These are phyloP conservation scores for Ramphastos sulfuratus DNA, from an alignment of 2,113 vertebrate genomes.

Conservation along the genomic window DNA sequence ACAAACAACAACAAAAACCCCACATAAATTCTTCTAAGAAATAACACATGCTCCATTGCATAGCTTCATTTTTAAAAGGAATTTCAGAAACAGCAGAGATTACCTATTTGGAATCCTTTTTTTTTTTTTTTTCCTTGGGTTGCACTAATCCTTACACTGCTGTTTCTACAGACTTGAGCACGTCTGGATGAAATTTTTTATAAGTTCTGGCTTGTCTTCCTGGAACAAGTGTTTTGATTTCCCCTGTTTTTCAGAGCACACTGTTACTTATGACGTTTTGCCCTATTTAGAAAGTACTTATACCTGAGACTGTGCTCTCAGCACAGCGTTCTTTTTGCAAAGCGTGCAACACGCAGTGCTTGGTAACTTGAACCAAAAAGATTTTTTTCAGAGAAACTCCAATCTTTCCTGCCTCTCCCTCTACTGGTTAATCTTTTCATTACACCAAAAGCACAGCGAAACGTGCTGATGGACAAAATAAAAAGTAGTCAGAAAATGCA, in stretches of 20 bases:
- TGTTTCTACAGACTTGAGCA: neutral
- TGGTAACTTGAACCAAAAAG: neutral
- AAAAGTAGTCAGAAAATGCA: neutral
- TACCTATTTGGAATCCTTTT: neutral
- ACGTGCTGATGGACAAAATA: neutral
- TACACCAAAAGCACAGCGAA: neutral
- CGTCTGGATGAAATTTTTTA: neutral
- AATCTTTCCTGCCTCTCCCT: neutral
- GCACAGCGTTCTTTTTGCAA: neutral
- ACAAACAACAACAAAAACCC: neutral
- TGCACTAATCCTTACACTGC: neutral
- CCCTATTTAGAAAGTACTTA: neutral
- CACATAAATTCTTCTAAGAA: neutral
- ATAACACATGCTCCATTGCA: no score
- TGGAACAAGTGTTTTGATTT: neutral
- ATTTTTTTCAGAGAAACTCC: neutral
- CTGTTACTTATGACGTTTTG: neutral
- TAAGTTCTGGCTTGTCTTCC: neutral
- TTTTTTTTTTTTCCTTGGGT: neutral
- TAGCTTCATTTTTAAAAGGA: neutral
- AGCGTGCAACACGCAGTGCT: accelerated
- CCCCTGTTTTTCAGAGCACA: neutral
- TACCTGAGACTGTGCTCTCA: neutral
- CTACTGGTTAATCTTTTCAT: neutral
- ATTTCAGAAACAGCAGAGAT: neutral